phyloP scores from a whole-genome alignment of 2,113 vertebrate species.

The Ptychochromis oligacanthus region DNA sequence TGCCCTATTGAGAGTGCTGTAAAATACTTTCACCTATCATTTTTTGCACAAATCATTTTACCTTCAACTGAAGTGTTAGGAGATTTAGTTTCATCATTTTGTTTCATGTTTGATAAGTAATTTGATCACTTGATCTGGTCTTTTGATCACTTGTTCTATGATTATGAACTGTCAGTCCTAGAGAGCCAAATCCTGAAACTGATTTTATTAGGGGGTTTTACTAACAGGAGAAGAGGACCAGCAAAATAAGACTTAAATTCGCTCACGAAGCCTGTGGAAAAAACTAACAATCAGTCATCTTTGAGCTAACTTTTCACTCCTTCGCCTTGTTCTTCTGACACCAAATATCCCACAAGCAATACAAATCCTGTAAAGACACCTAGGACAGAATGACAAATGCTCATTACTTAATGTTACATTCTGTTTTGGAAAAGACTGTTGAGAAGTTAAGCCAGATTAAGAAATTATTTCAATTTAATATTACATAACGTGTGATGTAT shows the following conservation, averaged over 20 bases:
- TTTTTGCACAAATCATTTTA: no score
- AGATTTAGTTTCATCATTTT: no score
- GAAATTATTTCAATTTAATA: neutral
- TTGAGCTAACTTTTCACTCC: neutral
- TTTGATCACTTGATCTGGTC: neutral
- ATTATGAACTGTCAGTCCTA: neutral
- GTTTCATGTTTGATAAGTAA: neutral
- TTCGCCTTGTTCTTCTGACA: neutral
- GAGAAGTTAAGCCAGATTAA: neutral
- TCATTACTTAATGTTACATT: neutral
- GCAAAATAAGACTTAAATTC: neutral
- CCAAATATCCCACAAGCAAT: neutral
- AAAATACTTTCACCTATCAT: no score
- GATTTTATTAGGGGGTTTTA: neutral
- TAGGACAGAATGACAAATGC: neutral
- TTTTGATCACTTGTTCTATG: neutral
- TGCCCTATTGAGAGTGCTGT: no score
- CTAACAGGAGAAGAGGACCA: neutral
- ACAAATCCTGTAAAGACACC: neutral
- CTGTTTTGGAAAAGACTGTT: neutral
- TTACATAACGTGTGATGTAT: neutral
- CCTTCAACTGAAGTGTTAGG: no score
- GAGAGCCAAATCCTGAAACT: neutral
- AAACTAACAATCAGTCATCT: neutral
- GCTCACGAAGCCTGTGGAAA: neutral